Evolutionary conservation across 2,797 vertebrate species (phyloP).

Genomic region (Erithacus rubecula): DNA sequence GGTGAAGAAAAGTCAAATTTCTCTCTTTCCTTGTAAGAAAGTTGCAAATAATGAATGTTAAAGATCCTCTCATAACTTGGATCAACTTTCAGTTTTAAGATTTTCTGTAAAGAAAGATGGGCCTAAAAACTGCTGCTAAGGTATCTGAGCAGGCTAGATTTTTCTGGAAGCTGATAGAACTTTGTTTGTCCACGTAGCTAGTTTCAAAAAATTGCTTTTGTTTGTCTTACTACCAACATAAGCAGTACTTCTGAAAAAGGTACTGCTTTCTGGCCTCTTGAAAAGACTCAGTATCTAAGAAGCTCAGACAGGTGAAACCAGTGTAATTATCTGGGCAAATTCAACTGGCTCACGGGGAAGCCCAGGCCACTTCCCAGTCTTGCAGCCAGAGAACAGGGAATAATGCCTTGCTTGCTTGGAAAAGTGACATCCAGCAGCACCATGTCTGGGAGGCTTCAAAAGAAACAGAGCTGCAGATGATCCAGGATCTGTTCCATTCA

Average conservation of each 20-base stretch:
- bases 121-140: not conserved
- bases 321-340: not conserved
- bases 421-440: not conserved
- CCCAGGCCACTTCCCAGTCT: not conserved
- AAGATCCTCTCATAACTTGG: not conserved
- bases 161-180: not conserved
- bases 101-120: not conserved
- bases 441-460: rapidly evolving
- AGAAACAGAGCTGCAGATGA: not conserved
- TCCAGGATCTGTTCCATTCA: not conserved
- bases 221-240: not conserved
- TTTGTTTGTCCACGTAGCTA: not conserved
- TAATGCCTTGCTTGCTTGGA: not conserved
- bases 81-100: not conserved
- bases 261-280: not conserved
- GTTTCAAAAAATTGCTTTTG: not conserved
- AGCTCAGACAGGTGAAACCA: not conserved
- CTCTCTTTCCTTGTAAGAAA: not conserved
- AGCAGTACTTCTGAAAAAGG: not conserved
- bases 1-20: not conserved
- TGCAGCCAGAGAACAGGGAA: not conserved
- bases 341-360: not conserved
- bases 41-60: not conserved
- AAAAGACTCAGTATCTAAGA: not conserved
- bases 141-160: not conserved